Percentiles rank a stretch among this genome's conserved stretches.
Conservation (phyloP, 2,797 vertebrate genomes). For the Siniperca scherzeri region DNA sequence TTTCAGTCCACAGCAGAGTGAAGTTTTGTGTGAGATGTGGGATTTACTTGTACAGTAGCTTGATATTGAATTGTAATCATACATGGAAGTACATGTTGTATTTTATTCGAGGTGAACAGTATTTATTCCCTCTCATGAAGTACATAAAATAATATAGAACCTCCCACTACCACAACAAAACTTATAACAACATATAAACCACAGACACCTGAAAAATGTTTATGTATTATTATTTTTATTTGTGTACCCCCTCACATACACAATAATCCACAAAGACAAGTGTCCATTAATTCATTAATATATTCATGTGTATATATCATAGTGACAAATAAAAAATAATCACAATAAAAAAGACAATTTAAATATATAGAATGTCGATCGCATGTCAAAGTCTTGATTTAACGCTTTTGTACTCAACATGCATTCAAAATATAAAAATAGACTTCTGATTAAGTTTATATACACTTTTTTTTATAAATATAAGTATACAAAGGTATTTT, state of each 20-base stretch:
- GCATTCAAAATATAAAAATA: conserved; percentile 98
- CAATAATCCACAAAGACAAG: conserved; percentile 74
- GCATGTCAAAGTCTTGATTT: conserved; percentile 84
- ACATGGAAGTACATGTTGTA: not conserved
- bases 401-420: conserved; percentile 84
- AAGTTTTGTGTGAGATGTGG: not conserved
- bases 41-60: not conserved
- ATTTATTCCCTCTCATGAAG: not conserved
- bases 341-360: conserved; percentile 81
- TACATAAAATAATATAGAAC: not conserved
- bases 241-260: conserved; percentile 50
- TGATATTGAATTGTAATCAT: not conserved
- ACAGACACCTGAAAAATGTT: conserved; percentile 24
- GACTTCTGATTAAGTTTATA: conserved; percentile 91
- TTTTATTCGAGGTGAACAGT: not conserved
- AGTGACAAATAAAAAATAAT: conserved; percentile 74
- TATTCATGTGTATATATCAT: conserved; percentile 81
- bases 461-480: conserved; percentile 96
- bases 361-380: conserved; percentile 79
- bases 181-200: not conserved
- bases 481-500: conserved; percentile 96
- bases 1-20: not conserved
- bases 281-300: conserved; percentile 77
- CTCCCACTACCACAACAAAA: not conserved
- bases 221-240: conserved; percentile 73